Conservation (phyloP, 2,888 invertebrate genomes). For the Lacanobia oleracea region DNA sequence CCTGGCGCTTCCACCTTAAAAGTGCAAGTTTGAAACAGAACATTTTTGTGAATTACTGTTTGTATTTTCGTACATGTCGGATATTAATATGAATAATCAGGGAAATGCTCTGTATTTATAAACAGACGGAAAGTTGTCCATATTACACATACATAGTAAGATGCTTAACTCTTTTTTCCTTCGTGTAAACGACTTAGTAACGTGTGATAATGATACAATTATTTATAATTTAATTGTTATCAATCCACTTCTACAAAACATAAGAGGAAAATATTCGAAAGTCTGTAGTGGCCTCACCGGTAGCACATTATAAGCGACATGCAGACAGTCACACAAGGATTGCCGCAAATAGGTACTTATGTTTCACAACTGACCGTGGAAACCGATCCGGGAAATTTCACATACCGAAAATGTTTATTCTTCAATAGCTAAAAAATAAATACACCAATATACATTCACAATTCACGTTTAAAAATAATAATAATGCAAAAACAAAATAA, state of each 20-base stretch:
- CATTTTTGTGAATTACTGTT: neutral
- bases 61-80: neutral
- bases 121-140: no score
- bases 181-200: neutral
- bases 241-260: neutral
- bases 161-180: neutral
- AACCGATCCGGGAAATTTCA: constrained; percentile 89
- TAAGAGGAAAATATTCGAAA: constrained; percentile 41
- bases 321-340: constrained; percentile 83
- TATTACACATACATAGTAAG: neutral
- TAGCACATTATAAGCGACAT: constrained; percentile 79
- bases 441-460: constrained; percentile 90
- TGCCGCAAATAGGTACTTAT: constrained; percentile 79
- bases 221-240: neutral
- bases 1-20: no score
- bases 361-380: constrained; percentile 88
- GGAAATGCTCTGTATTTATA: no score
- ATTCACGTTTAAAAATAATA: constrained; percentile 69
- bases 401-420: constrained; percentile 91
- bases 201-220: neutral
- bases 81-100: no score
- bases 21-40: neutral
- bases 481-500: constrained; percentile 62
- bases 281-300: constrained; percentile 42
- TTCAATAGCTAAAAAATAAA: constrained; percentile 90